Evolutionary conservation across 2,888 invertebrate genomes (phyloP).

Genomic region (Calameuta pallipes): DNA sequence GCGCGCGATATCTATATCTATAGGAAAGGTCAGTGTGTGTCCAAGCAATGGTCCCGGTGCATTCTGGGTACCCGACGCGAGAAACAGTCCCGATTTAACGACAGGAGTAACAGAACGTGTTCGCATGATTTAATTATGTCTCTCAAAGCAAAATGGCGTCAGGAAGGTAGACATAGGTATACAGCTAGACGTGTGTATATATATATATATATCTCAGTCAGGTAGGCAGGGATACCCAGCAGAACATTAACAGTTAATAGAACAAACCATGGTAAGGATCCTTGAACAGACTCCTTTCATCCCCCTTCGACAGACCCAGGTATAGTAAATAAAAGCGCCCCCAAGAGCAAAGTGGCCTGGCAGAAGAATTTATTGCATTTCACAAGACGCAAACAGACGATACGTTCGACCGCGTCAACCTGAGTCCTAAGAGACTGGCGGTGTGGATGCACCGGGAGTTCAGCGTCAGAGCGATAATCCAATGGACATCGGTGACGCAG

Average conservation of each 20-base stretch:
- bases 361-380: neutral
- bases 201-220: neutral
- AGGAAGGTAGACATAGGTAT: neutral
- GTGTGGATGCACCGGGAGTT: neutral
- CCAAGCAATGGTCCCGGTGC: neutral
- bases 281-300: neutral
- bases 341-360: neutral
- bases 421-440: neutral
- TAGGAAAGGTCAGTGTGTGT: neutral
- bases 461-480: neutral
- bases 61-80: neutral
- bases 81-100: neutral
- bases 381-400: neutral
- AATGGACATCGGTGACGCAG: neutral
- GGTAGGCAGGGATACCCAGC: neutral
- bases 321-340: neutral
- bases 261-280: neutral
- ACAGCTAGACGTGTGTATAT: neutral
- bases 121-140: neutral
- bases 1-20: neutral
- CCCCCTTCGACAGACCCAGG: neutral
- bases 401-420: too few species aligned
- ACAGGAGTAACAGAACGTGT: neutral
- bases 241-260: neutral
- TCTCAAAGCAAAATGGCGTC: neutral